phyloP scores from a whole-genome alignment of 2,113 vertebrate genomes.

The Cyanoderma ruficeps region DNA sequence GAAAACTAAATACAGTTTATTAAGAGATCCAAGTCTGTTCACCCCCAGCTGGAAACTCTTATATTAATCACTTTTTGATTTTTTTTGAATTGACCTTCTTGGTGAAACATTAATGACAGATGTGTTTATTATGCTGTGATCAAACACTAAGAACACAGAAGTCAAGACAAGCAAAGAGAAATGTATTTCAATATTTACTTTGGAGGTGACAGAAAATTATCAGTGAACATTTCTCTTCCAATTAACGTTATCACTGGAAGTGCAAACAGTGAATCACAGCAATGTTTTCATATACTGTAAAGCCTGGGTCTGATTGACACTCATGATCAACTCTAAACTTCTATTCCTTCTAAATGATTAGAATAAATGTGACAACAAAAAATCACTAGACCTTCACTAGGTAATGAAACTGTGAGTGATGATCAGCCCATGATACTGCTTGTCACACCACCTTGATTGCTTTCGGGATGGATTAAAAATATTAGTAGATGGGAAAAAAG shows the following conservation, averaged over 20 bases:
- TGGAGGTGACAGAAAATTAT: conserved; percentile 10
- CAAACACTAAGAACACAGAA: not conserved
- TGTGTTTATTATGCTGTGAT: not conserved
- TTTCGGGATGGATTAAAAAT: not conserved
- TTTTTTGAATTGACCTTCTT: not conserved
- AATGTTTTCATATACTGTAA: not conserved
- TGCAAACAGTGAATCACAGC: not conserved
- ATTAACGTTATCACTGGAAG: conserved; percentile 4
- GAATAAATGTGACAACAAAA: conserved; percentile 21
- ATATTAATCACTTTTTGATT: not conserved
- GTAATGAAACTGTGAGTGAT: conserved; percentile 49
- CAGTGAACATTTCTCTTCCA: not conserved
- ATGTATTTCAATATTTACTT: conserved; percentile 34
- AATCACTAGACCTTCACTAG: not conserved
- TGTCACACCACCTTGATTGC: not conserved
- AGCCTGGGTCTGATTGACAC: not conserved
- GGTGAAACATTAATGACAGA: conserved; percentile 9
- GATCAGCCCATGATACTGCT: not conserved
- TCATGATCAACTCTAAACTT: conserved; percentile 11
- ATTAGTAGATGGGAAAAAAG: not conserved
- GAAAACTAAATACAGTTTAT: not conserved
- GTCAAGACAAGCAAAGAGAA: not conserved
- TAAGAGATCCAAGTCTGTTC: not conserved
- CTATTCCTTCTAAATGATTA: not conserved
- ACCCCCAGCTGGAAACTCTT: not conserved